Evolutionary conservation across 2,797 vertebrate genomes (phyloP), one percentile per base, ranked within the genome.

Genomic region (Danio tinwini): DNA sequence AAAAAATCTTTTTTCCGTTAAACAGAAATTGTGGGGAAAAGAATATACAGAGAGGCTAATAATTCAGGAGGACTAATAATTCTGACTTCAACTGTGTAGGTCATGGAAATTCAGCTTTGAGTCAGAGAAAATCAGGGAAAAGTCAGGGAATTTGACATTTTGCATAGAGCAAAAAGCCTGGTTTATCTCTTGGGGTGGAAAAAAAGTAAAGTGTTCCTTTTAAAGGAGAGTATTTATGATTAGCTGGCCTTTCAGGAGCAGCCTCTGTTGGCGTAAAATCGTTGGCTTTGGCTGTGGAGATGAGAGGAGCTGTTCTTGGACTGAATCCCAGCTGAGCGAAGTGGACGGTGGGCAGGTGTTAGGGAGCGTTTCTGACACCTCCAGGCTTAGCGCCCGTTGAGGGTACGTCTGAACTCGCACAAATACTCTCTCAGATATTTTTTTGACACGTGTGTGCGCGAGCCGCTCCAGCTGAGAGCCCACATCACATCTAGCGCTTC

Each of bases 271-370:
- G 59, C 17, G 53, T 50, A 52, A 45, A 44, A 21, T 42, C 2
- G n/a, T 64, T 64, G 14, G 10, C 29, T 74, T 61, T 40, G 58
- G 50, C 62, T 29, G 50, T 67, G 13, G 49, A 76, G 61, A 65
- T 53, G 14, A 64, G 61, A 21, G 40, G 61, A 76, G 37, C 13
- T 76, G 62, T 65, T 53, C 61, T 76, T 75, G 74, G 50, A 65
- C n/a, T 29, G 9, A 44, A 29, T 76, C 62, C 62, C 63, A 67
- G 74, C 62, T 76, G 62, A 65, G 62, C 2, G 21, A 67, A 65
- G 52, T 73, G 42, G 42, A 73, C 14, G 6, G 53, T 58, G 63
- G 52, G 63, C 52, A 77, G 74, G 52, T 67, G 63, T 77, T 37
- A 8, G 64, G 52, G 59, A 58, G n/a, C 3, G 12, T 58, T 29